Conservation (phyloP, 2,888 invertebrate species). For the Brenthis hecate region DNA sequence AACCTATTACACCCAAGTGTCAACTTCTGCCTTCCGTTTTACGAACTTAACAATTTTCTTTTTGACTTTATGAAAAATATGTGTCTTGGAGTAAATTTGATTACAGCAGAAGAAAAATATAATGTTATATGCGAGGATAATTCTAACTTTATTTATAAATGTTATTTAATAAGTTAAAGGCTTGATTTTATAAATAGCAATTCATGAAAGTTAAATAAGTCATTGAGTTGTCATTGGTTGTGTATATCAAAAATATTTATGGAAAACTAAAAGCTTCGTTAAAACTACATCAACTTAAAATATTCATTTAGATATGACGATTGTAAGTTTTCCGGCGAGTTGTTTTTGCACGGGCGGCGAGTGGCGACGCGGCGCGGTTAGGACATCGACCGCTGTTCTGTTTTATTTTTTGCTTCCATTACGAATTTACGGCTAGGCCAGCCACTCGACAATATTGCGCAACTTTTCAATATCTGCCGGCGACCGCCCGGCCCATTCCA, state of each 20-base stretch:
- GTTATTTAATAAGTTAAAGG: not conserved
- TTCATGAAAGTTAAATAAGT: too few species aligned
- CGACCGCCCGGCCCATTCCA: slow-evolving; percentile 57
- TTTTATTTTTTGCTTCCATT: slow-evolving; percentile 80
- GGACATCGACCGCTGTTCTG: slow-evolving; percentile 57
- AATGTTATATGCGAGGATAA: not conserved
- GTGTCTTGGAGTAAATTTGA: too few species aligned
- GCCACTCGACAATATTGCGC: slow-evolving; percentile 80
- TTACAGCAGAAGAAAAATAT: not conserved
- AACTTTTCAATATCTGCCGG: slow-evolving; percentile 81
- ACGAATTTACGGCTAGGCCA: slow-evolving; percentile 77
- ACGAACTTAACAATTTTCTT: slow-evolving; percentile 28
- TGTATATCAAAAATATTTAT: not conserved
- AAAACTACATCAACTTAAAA: slow-evolving; percentile 59
- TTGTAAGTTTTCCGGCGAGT: slow-evolving; percentile 65
- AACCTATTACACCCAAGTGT: slow-evolving; percentile 76
- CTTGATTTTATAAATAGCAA: not conserved
- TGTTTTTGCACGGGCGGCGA: slow-evolving; percentile 67
- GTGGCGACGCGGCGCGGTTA: slow-evolving; percentile 51
- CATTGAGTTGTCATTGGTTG: too few species aligned
- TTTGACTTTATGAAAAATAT: slow-evolving; percentile 22
- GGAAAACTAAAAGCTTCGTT: not conserved
- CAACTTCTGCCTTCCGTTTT: slow-evolving; percentile 43
- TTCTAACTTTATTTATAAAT: not conserved
- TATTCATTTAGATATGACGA: slow-evolving; percentile 65